Percentiles rank a stretch among this genome's conserved stretches.
phyloP scores from a whole-genome alignment of 2,888 invertebrate species.

The Gonocerus acuteangulatus region DNA sequence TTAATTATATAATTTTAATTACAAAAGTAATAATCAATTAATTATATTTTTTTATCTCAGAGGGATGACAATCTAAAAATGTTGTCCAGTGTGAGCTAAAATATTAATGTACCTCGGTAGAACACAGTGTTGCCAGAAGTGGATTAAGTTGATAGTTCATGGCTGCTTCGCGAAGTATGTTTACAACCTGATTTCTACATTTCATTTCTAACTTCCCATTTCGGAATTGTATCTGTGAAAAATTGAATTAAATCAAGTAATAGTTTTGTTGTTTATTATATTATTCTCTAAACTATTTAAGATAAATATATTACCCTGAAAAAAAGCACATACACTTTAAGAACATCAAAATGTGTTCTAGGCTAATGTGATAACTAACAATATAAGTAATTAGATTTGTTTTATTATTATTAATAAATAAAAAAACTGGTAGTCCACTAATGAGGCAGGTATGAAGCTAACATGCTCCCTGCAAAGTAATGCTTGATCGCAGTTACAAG shows the following conservation, averaged over 20 bases:
- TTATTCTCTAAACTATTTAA: too few relatives aligned
- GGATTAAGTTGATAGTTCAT: conserved; percentile 87
- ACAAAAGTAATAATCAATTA: background rate
- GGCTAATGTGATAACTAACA: too few relatives aligned
- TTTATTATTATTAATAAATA: too few relatives aligned
- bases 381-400: too few relatives aligned
- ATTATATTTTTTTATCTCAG: background rate
- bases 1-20: background rate
- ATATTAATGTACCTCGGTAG: conserved; percentile 50
- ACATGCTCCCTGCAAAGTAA: too few relatives aligned
- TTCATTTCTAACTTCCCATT: conserved; percentile 61
- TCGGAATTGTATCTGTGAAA: conserved; percentile 55
- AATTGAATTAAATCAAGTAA: conserved; percentile 13
- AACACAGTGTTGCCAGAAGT: conserved; percentile 70
- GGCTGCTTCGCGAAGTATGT: conserved; percentile 77
- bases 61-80: background rate
- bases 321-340: too few relatives aligned
- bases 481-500: too few relatives aligned
- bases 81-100: background rate
- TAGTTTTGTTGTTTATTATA: too few relatives aligned
- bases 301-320: too few relatives aligned
- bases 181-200: conserved; percentile 76
- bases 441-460: too few relatives aligned
- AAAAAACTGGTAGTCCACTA: too few relatives aligned
- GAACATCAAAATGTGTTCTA: too few relatives aligned